A percentile compares a stretch with the other conserved stretches of the same genome.
Conservation (phyloP, 2,888 invertebrate species). For the Tryphoninae sp. region DNA sequence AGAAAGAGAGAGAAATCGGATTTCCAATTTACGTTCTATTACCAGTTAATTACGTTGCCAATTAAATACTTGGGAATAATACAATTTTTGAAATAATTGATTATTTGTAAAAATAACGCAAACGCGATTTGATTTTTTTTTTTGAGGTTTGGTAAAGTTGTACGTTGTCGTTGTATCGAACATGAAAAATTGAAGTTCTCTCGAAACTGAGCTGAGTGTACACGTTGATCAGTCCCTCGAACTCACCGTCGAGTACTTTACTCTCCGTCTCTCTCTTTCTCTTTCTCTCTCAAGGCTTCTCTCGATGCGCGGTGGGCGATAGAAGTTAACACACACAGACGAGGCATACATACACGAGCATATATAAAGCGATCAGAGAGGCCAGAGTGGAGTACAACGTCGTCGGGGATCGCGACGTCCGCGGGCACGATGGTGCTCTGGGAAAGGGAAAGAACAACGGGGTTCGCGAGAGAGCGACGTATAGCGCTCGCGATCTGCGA, state of each 20-base stretch:
- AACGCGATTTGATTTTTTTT: not conserved
- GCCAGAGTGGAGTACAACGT: constrained; percentile 36
- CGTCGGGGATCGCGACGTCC: constrained; percentile 37
- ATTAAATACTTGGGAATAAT: not conserved
- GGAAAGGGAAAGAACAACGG: constrained; percentile 62
- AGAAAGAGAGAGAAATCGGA: no score
- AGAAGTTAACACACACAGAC: constrained; percentile 27
- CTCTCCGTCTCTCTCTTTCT: constrained; percentile 16
- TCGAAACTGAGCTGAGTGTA: constrained; percentile 41
- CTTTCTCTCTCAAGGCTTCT: constrained; percentile 44
- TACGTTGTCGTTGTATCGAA: constrained; percentile 19
- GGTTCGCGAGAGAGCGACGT: constrained; percentile 49
- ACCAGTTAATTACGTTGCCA: not conserved
- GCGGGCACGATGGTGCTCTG: constrained; percentile 36
- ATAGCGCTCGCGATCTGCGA: not conserved
- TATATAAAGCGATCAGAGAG: constrained; percentile 57
- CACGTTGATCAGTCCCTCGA: constrained; percentile 54
- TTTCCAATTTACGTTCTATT: not conserved
- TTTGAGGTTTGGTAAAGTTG: constrained; percentile 2
- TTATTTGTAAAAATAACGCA: not conserved
- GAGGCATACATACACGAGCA: not conserved
- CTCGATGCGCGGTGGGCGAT: constrained; percentile 55
- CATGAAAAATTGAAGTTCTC: constrained; percentile 47
- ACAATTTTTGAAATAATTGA: not conserved
- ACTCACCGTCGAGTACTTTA: constrained; percentile 49